phyloP scores from a whole-genome alignment of 2,797 vertebrate species.

The Cyclura pinguis region DNA sequence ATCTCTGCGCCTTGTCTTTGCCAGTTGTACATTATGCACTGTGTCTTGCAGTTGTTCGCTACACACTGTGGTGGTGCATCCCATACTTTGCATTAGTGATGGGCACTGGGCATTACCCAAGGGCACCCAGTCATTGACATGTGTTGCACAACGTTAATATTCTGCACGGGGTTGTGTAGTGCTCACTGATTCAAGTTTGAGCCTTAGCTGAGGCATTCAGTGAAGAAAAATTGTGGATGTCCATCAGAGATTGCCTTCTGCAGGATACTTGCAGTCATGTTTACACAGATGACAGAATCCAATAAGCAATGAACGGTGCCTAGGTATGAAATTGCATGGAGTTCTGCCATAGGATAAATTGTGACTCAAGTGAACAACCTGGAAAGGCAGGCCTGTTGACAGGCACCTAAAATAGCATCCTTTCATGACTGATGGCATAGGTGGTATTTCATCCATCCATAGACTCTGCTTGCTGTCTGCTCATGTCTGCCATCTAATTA shows the following conservation, averaged over 20 bases:
- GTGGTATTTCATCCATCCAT: conserved; percentile 53
- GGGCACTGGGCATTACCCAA: too few relatives aligned
- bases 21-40: too few relatives aligned
- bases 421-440: conserved; percentile 45
- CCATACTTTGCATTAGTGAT: too few relatives aligned
- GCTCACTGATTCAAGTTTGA: neutral
- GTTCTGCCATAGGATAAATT: conserved; percentile 36
- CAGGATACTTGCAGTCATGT: neutral
- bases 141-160: too few relatives aligned
- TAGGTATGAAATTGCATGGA: conserved; percentile 5
- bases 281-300: conserved; percentile 41
- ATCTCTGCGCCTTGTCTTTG: too few relatives aligned
- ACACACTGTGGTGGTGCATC: too few relatives aligned
- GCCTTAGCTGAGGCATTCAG: too few relatives aligned
- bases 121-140: too few relatives aligned
- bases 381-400: conserved; percentile 46
- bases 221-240: neutral
- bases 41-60: too few relatives aligned
- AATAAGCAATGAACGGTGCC: conserved; percentile 42
- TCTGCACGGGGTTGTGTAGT: too few relatives aligned
- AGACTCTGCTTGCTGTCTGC: conserved; percentile 58
- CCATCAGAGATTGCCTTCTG: conserved; percentile 3
- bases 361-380: conserved; percentile 33
- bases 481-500: conserved; percentile 74
- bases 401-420: conserved; percentile 13